Evolutionary conservation across 2,113 vertebrate genomes (phyloP).

Genomic region (Macaca nemestrina): DNA sequence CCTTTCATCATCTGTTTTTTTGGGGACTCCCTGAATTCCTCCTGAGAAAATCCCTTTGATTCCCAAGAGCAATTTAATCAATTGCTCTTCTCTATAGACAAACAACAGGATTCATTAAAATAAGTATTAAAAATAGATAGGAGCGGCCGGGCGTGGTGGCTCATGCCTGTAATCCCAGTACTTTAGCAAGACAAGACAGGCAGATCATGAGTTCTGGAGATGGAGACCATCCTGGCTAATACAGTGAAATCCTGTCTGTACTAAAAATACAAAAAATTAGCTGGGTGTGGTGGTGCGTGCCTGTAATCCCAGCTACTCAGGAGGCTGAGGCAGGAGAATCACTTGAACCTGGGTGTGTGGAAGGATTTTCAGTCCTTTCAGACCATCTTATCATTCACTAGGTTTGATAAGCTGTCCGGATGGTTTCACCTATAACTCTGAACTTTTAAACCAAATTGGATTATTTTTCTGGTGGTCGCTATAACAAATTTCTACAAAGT

Average conservation of each 20-base stretch:
- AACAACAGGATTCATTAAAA: not conserved
- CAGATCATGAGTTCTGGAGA: too few relatives aligned
- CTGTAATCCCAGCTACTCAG: too few relatives aligned
- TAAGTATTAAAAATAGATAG: not conserved
- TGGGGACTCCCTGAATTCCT: not conserved
- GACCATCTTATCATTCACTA: accelerated
- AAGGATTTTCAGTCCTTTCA: not conserved
- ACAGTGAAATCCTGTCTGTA: too few relatives aligned
- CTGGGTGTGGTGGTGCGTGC: too few relatives aligned
- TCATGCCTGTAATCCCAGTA: too few relatives aligned
- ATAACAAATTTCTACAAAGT: not conserved
- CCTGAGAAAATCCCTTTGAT: not conserved
- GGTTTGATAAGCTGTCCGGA: not conserved
- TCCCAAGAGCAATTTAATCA: not conserved
- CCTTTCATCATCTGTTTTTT: not conserved
- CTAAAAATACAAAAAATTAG: too few relatives aligned
- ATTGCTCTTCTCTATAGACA: not conserved
- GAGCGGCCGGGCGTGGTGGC: too few relatives aligned
- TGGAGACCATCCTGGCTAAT: too few relatives aligned
- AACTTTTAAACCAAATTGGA: not conserved
- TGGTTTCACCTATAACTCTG: not conserved
- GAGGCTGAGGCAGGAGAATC: too few relatives aligned
- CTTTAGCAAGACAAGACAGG: too few relatives aligned
- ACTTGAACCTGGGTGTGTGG: too few relatives aligned
- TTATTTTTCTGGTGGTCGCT: not conserved